A percentile compares a stretch with the other conserved stretches of the same genome.
Evolutionary conservation across 2,113 vertebrate genomes (phyloP).

Genomic region (Chaetura pelagica): DNA sequence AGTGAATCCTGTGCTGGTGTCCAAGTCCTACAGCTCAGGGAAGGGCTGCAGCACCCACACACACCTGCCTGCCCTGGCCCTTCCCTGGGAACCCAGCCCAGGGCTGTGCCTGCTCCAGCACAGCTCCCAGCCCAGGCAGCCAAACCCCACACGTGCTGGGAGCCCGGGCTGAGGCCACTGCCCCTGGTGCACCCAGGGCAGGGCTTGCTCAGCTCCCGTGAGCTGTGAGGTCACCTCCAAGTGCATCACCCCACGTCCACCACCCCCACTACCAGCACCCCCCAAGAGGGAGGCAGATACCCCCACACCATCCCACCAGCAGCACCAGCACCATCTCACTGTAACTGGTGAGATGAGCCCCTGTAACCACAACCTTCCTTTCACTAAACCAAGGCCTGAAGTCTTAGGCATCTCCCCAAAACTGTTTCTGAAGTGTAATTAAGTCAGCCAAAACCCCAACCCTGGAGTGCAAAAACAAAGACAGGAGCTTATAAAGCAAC

Average conservation of each 20-base stretch:
- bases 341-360: not conserved
- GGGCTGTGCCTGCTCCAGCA: not conserved
- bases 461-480: not conserved
- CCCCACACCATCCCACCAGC: not conserved
- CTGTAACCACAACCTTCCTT: not conserved
- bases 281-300: too few relatives aligned
- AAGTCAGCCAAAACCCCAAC: not conserved
- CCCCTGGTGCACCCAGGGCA: rapidly evolving
- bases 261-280: too few relatives aligned
- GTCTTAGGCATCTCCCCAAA: not conserved
- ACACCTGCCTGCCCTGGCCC: not conserved
- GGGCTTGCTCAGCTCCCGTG: not conserved
- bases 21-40: not conserved
- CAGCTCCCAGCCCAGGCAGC: too few relatives aligned
- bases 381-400: not conserved
- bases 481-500: rapidly evolving
- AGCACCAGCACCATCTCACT: not conserved
- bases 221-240: not conserved
- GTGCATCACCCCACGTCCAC: rapidly evolving
- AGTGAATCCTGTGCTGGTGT: not conserved
- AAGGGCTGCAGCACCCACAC: not conserved
- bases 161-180: not conserved
- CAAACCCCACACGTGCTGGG: rapidly evolving
- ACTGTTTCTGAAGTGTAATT: not conserved
- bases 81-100: not conserved